Evolutionary conservation across 2,113 vertebrate species (phyloP).

Genomic region (Neogobius melanostomus): DNA sequence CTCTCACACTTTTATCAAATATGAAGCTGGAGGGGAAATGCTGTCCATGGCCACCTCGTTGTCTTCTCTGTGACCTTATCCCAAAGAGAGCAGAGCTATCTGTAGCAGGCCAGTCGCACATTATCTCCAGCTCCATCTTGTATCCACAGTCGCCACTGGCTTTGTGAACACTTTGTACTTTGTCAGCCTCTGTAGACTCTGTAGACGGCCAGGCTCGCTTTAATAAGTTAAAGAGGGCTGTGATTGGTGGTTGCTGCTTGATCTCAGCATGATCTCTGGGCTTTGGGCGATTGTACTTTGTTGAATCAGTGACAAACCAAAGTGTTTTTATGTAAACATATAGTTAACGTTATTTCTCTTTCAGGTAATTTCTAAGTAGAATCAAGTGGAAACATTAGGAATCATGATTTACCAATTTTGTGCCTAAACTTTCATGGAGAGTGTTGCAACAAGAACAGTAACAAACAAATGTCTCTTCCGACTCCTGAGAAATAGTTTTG

Average conservation of each 20-base stretch:
- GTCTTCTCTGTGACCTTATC: slow-evolving; percentile 21
- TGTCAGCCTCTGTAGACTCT: slow-evolving; percentile 59
- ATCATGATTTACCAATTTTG: no score
- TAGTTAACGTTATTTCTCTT: no score
- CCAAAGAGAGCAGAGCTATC: slow-evolving; percentile 52
- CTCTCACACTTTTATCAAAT: slow-evolving; percentile 59
- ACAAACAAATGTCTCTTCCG: no score
- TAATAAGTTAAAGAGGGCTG: slow-evolving; percentile 65
- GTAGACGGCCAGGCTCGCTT: slow-evolving; percentile 62
- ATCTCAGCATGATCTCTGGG: slow-evolving; percentile 21
- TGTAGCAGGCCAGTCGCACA: slow-evolving; percentile 59
- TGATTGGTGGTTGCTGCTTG: slow-evolving; percentile 37
- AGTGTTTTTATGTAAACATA: neutral
- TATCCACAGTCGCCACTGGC: slow-evolving; percentile 64
- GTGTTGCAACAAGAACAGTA: no score
- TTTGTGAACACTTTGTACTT: slow-evolving; percentile 54
- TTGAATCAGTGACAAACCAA: neutral
- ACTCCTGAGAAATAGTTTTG: no score
- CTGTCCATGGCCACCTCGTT: slow-evolving; percentile 41
- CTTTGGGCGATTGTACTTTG: neutral
- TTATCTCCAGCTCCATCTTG: slow-evolving; percentile 68
- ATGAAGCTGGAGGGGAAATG: slow-evolving; percentile 59
- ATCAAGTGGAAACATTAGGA: no score
- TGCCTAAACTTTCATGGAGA: no score
- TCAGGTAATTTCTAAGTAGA: no score